Evolutionary conservation across 2,888 invertebrate genomes (phyloP).

Genomic region (Acleris laterana): DNA sequence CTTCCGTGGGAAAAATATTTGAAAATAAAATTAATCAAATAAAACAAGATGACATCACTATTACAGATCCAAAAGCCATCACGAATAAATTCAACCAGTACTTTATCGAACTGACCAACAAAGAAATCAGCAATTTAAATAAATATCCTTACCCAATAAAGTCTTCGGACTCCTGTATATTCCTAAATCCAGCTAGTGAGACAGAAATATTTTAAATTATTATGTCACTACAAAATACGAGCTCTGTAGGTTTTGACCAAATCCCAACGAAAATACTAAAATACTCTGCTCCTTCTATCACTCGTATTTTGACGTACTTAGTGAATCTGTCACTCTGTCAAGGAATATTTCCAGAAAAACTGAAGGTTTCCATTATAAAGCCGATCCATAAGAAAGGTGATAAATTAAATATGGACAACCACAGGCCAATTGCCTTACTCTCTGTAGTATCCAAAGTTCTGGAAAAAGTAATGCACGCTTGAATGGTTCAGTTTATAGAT

Average conservation of each 20-base stretch:
- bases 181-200: background rate
- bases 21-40: too few species aligned
- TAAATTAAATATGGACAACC: slow-evolving; percentile 1
- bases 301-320: background rate
- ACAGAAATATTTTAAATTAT: background rate
- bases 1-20: too few species aligned
- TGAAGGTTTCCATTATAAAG: slow-evolving; percentile 2
- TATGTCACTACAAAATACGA: background rate
- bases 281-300: slow-evolving; percentile 1
- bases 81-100: background rate
- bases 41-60: background rate
- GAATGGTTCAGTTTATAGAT: background rate
- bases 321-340: background rate
- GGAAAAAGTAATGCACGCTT: too few species aligned
- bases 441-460: too few species aligned
- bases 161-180: background rate
- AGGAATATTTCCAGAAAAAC: slow-evolving; percentile 1
- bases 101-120: background rate
- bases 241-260: background rate
- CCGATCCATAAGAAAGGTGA: slow-evolving; percentile 11
- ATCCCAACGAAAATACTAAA: slow-evolving; percentile 3
- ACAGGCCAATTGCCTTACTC: background rate
- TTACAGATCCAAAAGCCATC: background rate
- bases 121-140: background rate
- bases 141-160: background rate